These are phyloP conservation scores for Psittacula cyanocephala DNA, from an alignment of 2,113 vertebrate genomes.

Conservation along the genomic window DNA sequence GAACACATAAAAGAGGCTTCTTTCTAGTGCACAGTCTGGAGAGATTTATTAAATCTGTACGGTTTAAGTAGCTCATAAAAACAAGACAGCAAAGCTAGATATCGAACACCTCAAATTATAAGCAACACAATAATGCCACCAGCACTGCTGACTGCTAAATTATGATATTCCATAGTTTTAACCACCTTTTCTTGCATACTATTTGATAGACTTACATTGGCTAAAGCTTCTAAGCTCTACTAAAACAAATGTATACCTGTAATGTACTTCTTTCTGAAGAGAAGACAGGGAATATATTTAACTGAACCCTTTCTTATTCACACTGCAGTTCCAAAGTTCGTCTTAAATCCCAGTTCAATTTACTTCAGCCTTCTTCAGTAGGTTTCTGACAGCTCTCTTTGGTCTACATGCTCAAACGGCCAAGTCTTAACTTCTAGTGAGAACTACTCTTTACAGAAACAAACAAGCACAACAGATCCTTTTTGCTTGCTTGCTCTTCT, in stretches of 20 bases:
- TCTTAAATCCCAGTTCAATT: not conserved
- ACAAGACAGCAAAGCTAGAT: not conserved
- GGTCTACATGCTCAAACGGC: not conserved
- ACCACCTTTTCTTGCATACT: not conserved
- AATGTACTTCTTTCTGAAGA: not conserved
- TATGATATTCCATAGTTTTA: not conserved
- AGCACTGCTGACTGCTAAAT: not conserved
- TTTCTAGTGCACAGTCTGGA: not conserved
- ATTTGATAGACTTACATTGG: not conserved
- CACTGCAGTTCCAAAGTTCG: not conserved
- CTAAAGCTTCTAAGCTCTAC: not conserved
- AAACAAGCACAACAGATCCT: not conserved
- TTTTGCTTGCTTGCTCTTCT: not conserved
- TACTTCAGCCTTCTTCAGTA: not conserved
- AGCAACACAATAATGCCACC: not conserved
- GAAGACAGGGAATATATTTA: not conserved
- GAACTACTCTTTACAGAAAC: not conserved
- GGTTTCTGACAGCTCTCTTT: not conserved
- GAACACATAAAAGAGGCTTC: not conserved
- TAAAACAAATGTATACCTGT: not conserved
- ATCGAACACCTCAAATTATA: not conserved
- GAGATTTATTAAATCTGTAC: conserved; percentile 10
- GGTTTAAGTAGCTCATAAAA: conserved; percentile 29
- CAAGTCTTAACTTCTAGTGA: not conserved
- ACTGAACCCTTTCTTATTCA: not conserved